Evolutionary conservation across 2,888 invertebrate species (phyloP), one percentile per base, ranked within the genome.

Genomic region (Chironomus tentans): DNA sequence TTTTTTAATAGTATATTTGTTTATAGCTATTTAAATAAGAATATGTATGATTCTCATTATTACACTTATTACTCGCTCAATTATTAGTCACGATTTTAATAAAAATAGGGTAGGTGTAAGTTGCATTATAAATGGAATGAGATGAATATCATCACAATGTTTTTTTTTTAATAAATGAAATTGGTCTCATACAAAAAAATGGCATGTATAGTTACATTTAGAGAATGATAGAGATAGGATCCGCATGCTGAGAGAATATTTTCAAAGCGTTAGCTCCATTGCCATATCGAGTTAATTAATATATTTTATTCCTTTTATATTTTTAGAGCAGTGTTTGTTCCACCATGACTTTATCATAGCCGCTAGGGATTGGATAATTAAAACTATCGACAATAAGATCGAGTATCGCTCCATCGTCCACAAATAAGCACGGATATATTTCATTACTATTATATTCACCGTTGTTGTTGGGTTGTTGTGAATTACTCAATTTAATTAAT

Each of bases 351-450:
- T 92, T 93, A 80, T 97, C 97, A 82, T 92, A 98, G 56, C 97
- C 98, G 72, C 89, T 86, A 0, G 94, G 93, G 50, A 93, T 92
- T 0, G 91, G 88, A 82, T 93, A 91, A 78, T 90, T 88, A 83
- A 98, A 97, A 82, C 92, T 92, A 79, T 94, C 94, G 83, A 98
- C 89, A 80, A 95, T 91, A 78, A 97, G 91, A 84, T 99, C 99
- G 85, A 99, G 83, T 79, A 98, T 97, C 38, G 98, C 98, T 79
- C 98, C 98, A 83, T 98, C 97, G 81, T 98, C 98, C 81, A 98
- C 98, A 95, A 86, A 77, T 89, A 89, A 80, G 79, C 79, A 78
- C 79, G 78, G 68, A 78, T 48, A 77, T 74, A 74, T 74, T 22
- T 68, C 74, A 15, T 65, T 65, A 18, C 47, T 69, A 24, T 65